Conservation (phyloP, 2,113 vertebrate species). For the Rhinogobius similis region DNA sequence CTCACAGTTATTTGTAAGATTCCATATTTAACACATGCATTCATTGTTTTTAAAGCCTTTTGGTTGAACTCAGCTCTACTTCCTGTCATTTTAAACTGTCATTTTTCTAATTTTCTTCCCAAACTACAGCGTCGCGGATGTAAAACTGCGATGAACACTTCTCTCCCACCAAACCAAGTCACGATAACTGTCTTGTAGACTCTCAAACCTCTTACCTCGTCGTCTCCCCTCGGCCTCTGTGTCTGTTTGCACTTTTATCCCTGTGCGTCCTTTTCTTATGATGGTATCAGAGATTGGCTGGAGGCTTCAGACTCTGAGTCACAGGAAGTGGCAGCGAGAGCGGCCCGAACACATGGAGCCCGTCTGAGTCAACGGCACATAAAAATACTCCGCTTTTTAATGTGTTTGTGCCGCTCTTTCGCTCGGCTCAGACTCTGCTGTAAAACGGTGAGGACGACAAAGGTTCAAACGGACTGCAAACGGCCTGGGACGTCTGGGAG, state of each 20-base stretch:
- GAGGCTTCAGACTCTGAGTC: slow-evolving; percentile 69
- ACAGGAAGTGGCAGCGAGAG: slow-evolving; percentile 70
- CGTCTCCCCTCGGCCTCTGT: too few relatives aligned
- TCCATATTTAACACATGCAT: too few relatives aligned
- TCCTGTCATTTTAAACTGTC: too few relatives aligned
- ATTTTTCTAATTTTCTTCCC: too few relatives aligned
- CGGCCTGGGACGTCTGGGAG: neutral
- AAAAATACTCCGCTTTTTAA: slow-evolving; percentile 59
- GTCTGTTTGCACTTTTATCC: slow-evolving; percentile 7
- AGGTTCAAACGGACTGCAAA: slow-evolving; percentile 16
- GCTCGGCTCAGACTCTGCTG: slow-evolving; percentile 34
- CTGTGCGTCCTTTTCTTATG: slow-evolving; percentile 59
- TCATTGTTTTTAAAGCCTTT: too few relatives aligned
- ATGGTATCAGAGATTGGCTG: slow-evolving; percentile 63
- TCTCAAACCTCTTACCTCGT: neutral
- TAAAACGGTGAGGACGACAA: slow-evolving; percentile 28
- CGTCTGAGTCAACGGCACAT: slow-evolving; percentile 71
- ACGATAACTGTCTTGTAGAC: too few relatives aligned
- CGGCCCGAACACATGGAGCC: slow-evolving; percentile 76
- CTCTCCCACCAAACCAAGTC: too few relatives aligned
- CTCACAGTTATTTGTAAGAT: too few relatives aligned
- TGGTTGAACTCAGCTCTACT: too few relatives aligned
- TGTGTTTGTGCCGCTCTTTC: slow-evolving; percentile 22
- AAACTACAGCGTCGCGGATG: too few relatives aligned
- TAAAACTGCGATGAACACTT: too few relatives aligned